These are phyloP conservation scores for Meteorus sp. DNA, from an alignment of 1,140 invertebrate species.

Conservation along the genomic window DNA sequence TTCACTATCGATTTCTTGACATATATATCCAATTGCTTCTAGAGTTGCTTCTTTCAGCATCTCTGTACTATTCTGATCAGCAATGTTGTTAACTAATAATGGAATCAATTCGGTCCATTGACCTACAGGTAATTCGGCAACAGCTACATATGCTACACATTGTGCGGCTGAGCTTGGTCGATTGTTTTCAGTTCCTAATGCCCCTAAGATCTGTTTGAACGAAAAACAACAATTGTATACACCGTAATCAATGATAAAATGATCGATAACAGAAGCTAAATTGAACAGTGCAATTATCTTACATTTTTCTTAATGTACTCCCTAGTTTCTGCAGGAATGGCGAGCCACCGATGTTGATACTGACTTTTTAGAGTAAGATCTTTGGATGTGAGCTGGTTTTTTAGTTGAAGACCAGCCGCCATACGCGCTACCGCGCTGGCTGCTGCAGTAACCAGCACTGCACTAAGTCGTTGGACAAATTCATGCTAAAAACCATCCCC, in stretches of 20 bases:
- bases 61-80: conserved; percentile 83
- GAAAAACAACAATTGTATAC: conserved; percentile 4
- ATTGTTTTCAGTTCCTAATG: conserved; percentile 93
- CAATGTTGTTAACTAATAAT: conserved; percentile 87
- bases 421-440: conserved; percentile 93
- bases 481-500: conserved; percentile 67
- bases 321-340: conserved; percentile 83
- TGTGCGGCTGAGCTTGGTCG: conserved; percentile 96
- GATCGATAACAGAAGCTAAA: conserved; percentile 2
- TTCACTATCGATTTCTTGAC: conserved; percentile 85
- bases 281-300: conserved; percentile 48
- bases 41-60: conserved; percentile 94
- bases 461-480: conserved; percentile 92
- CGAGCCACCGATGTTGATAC: conserved; percentile 91
- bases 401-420: conserved; percentile 97
- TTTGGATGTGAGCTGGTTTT: conserved; percentile 98
- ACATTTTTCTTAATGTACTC: conserved; percentile 95
- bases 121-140: conserved; percentile 87
- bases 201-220: conserved; percentile 78
- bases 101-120: conserved; percentile 87
- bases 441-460: conserved; percentile 84
- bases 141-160: conserved; percentile 97
- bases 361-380: conserved; percentile 78
- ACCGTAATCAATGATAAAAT: background rate
- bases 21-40: conserved; percentile 91